A percentile compares a stretch with the other conserved stretches of the same genome.
Evolutionary conservation across 2,888 invertebrate genomes (phyloP).

Genomic region (Meliscaeva auricollis): DNA sequence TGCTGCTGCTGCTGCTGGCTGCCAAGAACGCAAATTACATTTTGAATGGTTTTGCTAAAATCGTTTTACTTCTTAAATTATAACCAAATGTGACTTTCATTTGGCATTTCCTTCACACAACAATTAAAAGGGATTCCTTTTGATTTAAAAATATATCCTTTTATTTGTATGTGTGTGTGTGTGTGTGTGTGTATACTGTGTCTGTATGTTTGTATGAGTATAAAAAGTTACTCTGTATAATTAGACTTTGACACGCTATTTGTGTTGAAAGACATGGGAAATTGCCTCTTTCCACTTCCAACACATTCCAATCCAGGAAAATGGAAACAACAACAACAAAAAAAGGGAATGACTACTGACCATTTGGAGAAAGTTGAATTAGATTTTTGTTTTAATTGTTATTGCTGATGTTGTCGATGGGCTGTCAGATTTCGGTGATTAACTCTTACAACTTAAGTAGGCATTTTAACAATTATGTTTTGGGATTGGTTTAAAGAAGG

Average conservation of each 20-base stretch:
- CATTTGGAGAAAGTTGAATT: conserved; percentile 40
- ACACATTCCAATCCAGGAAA: conserved; percentile 9
- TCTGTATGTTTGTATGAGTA: background rate
- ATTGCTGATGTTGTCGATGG: conserved; percentile 46
- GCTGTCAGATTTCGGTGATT: conserved; percentile 46
- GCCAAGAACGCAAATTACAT: conserved; percentile 35
- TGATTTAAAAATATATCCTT: conserved; percentile 5
- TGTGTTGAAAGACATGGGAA: conserved; percentile 25
- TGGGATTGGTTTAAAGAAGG: conserved; percentile 30
- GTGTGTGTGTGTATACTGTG: background rate
- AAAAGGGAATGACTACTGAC: conserved; percentile 11
- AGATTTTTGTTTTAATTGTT: conserved; percentile 45
- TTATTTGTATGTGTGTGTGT: background rate
- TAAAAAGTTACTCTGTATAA: conserved; percentile 34
- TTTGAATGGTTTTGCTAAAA: conserved; percentile 46
- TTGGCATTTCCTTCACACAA: conserved; percentile 45
- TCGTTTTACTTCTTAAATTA: conserved; percentile 42
- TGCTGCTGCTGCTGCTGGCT: too few species aligned
- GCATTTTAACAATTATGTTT: conserved; percentile 32
- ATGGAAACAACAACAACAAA: background rate
- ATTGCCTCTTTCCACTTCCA: conserved; percentile 15
- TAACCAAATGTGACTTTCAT: conserved; percentile 60
- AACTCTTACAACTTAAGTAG: conserved; percentile 39
- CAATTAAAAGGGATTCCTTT: conserved; percentile 53
- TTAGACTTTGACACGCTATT: conserved; percentile 53